Conservation (phyloP, 2,797 vertebrate species). For the Mus caroli region DNA sequence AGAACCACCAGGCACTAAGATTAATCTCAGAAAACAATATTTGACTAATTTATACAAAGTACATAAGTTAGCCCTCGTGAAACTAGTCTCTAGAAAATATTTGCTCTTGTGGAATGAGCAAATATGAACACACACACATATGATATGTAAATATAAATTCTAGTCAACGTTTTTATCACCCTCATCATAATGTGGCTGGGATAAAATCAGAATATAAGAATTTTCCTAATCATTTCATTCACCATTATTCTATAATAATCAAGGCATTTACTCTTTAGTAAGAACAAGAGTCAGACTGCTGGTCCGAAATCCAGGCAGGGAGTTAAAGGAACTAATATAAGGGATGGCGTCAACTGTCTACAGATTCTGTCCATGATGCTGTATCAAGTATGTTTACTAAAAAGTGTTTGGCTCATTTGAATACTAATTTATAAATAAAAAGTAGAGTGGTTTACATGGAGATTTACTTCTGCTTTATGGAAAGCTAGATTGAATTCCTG, state of each 20-base stretch:
- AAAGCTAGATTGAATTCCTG: slow-evolving; percentile 18
- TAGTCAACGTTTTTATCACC: not conserved
- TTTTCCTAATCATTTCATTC: not conserved
- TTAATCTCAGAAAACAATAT: slow-evolving; percentile 57
- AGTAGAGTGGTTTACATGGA: not conserved
- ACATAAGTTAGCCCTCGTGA: slow-evolving; percentile 2
- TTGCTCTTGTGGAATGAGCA: slow-evolving; percentile 13
- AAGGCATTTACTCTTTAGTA: slow-evolving; percentile 31
- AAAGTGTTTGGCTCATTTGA: slow-evolving; percentile 14
- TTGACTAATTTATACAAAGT: not conserved
- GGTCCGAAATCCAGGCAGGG: not conserved
- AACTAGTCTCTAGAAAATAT: slow-evolving; percentile 53
- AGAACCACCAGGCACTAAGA: slow-evolving; percentile 22
- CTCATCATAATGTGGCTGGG: not conserved
- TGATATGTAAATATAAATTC: not conserved
- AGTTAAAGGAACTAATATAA: not conserved
- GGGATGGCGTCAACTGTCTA: not conserved
- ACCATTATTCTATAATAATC: slow-evolving; percentile 4
- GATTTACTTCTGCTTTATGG: not conserved
- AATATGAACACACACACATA: not conserved
- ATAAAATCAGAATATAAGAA: slow-evolving; percentile 46
- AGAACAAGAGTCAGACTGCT: not conserved
- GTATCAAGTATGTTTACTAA: slow-evolving; percentile 7
- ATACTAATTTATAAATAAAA: slow-evolving; percentile 19
- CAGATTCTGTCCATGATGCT: not conserved